Base-by-base conservation (phyloP, 2,888 invertebrate species). In the Rhaphigaster nebulosa region DNA sequence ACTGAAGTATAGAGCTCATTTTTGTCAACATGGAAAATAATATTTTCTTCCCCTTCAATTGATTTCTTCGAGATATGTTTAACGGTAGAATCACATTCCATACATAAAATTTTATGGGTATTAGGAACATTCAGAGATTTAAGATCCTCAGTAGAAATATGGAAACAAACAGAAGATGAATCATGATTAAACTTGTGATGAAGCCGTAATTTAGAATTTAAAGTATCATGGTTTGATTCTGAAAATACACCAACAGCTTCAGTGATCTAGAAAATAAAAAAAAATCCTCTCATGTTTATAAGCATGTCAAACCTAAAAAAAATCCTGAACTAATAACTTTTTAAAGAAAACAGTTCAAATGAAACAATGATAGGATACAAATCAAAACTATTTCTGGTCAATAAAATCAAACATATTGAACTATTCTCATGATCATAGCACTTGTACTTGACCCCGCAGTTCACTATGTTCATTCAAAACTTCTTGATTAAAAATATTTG, bases 1-100 rank as follows among this genome's bases (percentile, higher is more conserved):
- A 90, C 80, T 54, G 90, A 90, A 18, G 45, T 41, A 18, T 80
- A 80, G 1, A 87, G 29, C 41, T 87, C 56, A 38, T 54, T 52
- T 60, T 90, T 90, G 29, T 90, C 50, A 54, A 90, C 80, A 41
- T 87, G 29, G 29, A 90, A 90, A 76, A 60, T 84, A n/a, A 90
- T 90, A 54, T 38, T 56, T 38, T 54, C 56, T 29, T 80, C n/a
- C 18, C 52, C 45, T 88, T 88, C 60, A 54, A 38, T 52, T 15
- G 41, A 54, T 20, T 84, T 87, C 23, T 90, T 41, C 12, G 45
- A 54, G 23, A 90, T 38, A 18, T 41, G 2, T 54, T 87, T 80
- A 54, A 90, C 26, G 13, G 29, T 87, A 45, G 54, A 34, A 84
- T 90, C 90, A 41, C 26, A 52, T 26, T 87, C 54, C 87, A 90